Conservation (phyloP, 1,140 invertebrate species). For the Armadillidium nasatum region DNA sequence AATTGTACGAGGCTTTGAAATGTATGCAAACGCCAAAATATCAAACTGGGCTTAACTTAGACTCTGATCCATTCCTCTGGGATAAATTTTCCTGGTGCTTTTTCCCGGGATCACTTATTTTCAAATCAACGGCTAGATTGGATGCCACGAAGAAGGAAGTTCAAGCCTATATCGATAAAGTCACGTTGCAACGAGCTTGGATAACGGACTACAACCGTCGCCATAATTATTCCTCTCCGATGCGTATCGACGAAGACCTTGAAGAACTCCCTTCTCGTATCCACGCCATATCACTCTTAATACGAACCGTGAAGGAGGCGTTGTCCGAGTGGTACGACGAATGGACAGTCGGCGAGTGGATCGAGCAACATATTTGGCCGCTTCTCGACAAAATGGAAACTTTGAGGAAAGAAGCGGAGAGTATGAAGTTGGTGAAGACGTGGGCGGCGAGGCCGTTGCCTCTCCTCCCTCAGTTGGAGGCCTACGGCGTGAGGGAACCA, state of each 20-base stretch:
- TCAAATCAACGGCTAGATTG: constrained; percentile 57
- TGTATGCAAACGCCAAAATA: constrained; percentile 50
- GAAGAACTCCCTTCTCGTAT: constrained; percentile 57
- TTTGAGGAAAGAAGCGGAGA: constrained; percentile 55
- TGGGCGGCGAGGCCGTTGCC: constrained; percentile 59
- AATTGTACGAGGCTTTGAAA: constrained; percentile 56
- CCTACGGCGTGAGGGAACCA: constrained; percentile 42
- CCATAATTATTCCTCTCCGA: constrained; percentile 68
- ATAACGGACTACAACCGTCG: constrained; percentile 72
- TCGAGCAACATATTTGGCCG: constrained; percentile 62
- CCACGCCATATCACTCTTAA: constrained; percentile 52
- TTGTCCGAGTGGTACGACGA: constrained; percentile 66
- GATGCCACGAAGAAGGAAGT: constrained; percentile 53
- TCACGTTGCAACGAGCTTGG: constrained; percentile 58
- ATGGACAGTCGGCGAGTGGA: constrained; percentile 68
- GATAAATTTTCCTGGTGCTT: constrained; percentile 57
- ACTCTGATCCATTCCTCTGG: constrained; percentile 58
- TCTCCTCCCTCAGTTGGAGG: constrained; percentile 42
- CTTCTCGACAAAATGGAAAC: constrained; percentile 55
- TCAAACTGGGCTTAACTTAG: constrained; percentile 51
- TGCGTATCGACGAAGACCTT: constrained; percentile 65
- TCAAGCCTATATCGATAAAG: constrained; percentile 47
- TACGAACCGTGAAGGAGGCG: constrained; percentile 60
- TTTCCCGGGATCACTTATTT: constrained; percentile 58
- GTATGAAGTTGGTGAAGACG: constrained; percentile 53